Evolutionary conservation across 2,113 vertebrate genomes (phyloP).

Genomic region (Vulpes lagopus): DNA sequence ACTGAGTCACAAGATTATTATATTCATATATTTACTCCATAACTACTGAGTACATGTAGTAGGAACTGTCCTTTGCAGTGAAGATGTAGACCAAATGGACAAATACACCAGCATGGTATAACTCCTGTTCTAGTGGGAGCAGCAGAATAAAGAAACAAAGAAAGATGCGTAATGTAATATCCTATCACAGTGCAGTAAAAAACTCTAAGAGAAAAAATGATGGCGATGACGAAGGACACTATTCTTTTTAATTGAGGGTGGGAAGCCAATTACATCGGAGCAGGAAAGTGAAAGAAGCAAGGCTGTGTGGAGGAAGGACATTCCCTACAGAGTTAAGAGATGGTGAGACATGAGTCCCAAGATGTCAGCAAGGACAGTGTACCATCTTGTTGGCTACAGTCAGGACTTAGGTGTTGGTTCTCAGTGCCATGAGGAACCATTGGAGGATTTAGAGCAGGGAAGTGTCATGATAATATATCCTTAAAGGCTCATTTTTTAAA

Average conservation of each 20-base stretch:
- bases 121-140: not conserved
- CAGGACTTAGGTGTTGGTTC: not conserved
- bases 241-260: not conserved
- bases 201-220: constrained; percentile 11
- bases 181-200: not conserved
- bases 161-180: not conserved
- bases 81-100: not conserved
- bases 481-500: not conserved
- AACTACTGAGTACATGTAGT: not conserved
- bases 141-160: constrained; percentile 43
- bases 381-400: not conserved
- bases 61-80: not conserved
- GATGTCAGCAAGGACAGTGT: not conserved
- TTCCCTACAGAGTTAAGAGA: not conserved
- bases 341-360: not conserved
- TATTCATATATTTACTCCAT: not conserved
- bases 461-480: not conserved
- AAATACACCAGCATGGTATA: not conserved
- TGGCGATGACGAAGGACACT: not conserved
- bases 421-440: not conserved
- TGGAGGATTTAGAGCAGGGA: not conserved
- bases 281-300: not conserved
- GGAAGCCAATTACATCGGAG: not conserved
- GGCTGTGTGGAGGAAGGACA: not conserved
- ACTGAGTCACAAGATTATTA: constrained; percentile 14